phyloP scores from a whole-genome alignment of 1,140 invertebrate species.

The Episyrphus balteatus region DNA sequence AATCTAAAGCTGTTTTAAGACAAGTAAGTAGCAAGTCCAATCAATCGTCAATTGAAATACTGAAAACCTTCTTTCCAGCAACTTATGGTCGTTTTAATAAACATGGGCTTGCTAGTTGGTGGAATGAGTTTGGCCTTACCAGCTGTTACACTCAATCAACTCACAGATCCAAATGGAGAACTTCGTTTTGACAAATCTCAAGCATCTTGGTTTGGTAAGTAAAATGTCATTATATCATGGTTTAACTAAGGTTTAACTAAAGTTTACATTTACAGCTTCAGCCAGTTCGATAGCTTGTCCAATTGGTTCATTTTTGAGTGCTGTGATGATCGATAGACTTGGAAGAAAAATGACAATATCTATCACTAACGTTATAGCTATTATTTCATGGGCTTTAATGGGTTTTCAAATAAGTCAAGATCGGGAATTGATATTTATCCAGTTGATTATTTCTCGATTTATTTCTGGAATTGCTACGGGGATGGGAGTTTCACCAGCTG shows the following conservation, averaged over 20 bases:
- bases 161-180: conserved; percentile 12
- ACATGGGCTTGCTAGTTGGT: conserved; percentile 24
- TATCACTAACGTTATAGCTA: conserved; percentile 21
- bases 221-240: neutral
- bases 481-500: conserved; percentile 46
- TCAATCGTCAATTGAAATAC: too few relatives aligned
- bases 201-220: conserved; percentile 25
- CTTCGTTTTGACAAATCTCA: conserved; percentile 16
- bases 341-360: conserved; percentile 26
- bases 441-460: conserved; percentile 22
- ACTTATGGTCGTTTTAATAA: conserved; percentile 1
- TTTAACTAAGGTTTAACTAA: too few relatives aligned
- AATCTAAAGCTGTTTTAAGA: too few relatives aligned
- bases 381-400: conserved; percentile 24
- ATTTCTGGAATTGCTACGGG: conserved; percentile 40
- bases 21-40: too few relatives aligned
- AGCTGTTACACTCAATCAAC: conserved; percentile 18
- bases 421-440: conserved; percentile 12
- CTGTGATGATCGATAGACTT: conserved; percentile 20
- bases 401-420: conserved; percentile 14
- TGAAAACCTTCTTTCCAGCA: too few relatives aligned
- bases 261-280: conserved; percentile 12
- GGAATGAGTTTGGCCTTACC: conserved; percentile 27
- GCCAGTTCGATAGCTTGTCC: conserved; percentile 28
- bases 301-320: conserved; percentile 26